Base-by-base conservation (phyloP, 2,797 vertebrate species). In the Tadarida brasiliensis region DNA sequence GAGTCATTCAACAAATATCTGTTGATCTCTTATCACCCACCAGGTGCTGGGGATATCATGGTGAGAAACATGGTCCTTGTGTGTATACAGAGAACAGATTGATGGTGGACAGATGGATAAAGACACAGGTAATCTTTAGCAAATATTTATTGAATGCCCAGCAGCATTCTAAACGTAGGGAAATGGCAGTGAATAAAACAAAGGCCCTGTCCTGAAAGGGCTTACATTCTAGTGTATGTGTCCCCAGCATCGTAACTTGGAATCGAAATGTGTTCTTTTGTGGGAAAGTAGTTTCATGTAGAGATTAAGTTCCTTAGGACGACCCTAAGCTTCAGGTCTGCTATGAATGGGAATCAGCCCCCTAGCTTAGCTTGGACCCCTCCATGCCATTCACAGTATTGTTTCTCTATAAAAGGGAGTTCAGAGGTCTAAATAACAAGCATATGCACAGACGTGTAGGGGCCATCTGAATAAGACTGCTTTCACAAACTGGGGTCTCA, bases 401-500 rank as follows among this genome's bases (percentile, higher is more conserved):
- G 33, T 80, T 71, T 76, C 78, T 81, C 71, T 77, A 20, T 24
- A 35, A 33, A 71, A 88, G 82, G 61, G 68, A 86, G 88, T 30
- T 83, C 91, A 91, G 83, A 86, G 78, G 76, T 76, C 88, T 74
- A 65, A 51, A 78, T 5, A 57, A 93, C 71, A 65, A 71, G 83
- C 70, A 49, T 28, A 39, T 17, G 11, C 70, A 76, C 49, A 28
- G 17, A 67, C 70, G 39, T 14, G 5, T 2, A 47, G 76, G 67
- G 20, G 51, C 78, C 78, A 44, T 68, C 73, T 35, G 76, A 94
- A 59, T 24, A 74, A 71, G 3, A 33, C 78, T 22, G 73, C 44
- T 56, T 77, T 92, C 94, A 76, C 88, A 87, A 76, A 47, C 30
- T 8, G 9, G 92, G 94, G 82, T 70, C 88, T 63, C 82, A 95